Conservation (phyloP, 2,888 invertebrate species). For the Sphinx pinastri region DNA sequence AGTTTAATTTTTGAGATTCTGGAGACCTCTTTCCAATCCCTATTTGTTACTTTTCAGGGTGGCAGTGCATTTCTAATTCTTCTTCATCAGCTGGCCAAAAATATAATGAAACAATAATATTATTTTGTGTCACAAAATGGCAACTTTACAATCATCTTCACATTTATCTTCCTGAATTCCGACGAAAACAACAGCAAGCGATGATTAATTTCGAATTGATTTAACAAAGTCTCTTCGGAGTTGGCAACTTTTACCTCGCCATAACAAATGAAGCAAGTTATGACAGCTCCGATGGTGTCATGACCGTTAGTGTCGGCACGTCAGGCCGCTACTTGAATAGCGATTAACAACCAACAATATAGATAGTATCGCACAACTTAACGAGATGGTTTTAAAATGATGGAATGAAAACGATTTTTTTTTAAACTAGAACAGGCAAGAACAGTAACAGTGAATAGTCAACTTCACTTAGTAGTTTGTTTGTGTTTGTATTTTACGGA, state of each 20-base stretch:
- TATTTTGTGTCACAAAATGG: background rate
- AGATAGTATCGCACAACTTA: background rate
- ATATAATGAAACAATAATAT: too few relatives aligned
- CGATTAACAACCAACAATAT: slow-evolving; percentile 6
- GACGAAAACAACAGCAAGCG: slow-evolving; percentile 5
- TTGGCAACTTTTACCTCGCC: slow-evolving; percentile 54
- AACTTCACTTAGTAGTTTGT: too few relatives aligned
- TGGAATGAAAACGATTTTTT: too few relatives aligned
- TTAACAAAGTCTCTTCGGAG: slow-evolving; percentile 46
- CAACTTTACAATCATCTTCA: background rate
- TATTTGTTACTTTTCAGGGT: too few relatives aligned
- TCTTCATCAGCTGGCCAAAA: too few relatives aligned
- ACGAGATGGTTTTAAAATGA: background rate
- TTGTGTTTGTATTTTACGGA: too few relatives aligned
- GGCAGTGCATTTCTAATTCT: too few relatives aligned
- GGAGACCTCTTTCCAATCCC: too few relatives aligned
- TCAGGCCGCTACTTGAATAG: slow-evolving; percentile 9
- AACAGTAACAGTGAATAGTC: too few relatives aligned
- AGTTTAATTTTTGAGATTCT: too few relatives aligned
- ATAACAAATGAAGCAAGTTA: slow-evolving; percentile 59
- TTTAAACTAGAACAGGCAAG: too few relatives aligned
- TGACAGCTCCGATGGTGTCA: slow-evolving; percentile 51
- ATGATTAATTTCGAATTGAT: slow-evolving; percentile 46
- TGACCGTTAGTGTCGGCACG: slow-evolving; percentile 26
- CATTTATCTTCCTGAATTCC: background rate